A percentile compares a stretch with the other conserved stretches of the same genome.
phyloP scores from a whole-genome alignment of 2,797 vertebrate genomes.

The Mareca penelope region DNA sequence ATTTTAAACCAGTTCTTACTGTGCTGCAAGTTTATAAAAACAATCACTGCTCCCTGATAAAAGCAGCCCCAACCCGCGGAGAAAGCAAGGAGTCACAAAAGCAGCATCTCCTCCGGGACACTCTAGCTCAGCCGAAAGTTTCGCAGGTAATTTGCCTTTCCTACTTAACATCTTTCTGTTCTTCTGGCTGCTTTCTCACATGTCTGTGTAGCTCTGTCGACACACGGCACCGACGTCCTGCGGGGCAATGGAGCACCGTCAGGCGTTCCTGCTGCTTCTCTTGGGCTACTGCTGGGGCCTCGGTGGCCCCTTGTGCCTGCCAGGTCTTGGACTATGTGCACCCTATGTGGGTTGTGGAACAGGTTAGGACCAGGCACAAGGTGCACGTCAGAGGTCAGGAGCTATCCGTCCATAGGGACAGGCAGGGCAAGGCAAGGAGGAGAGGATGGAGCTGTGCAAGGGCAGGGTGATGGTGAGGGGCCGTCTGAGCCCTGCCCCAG shows the following conservation, averaged over 20 bases:
- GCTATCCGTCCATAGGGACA: not conserved
- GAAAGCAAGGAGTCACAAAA: slow-evolving; percentile 21
- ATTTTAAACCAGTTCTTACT: slow-evolving; percentile 65
- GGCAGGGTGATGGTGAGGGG: not conserved
- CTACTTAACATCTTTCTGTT: not conserved
- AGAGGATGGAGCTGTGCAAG: not conserved
- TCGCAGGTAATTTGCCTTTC: slow-evolving; percentile 49
- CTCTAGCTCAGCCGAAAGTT: slow-evolving; percentile 6
- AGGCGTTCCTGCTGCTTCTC: not conserved
- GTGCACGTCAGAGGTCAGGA: not conserved
- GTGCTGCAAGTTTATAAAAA: slow-evolving; percentile 68
- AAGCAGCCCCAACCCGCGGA: not conserved
- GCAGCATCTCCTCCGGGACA: slow-evolving; percentile 53
- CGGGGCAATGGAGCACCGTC: accelerated
- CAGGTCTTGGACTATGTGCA: accelerated
- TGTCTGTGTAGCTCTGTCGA: not conserved
- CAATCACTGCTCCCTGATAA: slow-evolving; percentile 51
- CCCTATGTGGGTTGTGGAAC: accelerated
- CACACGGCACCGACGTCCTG: not conserved
- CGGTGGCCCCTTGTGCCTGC: not conserved
- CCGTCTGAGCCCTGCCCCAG: not conserved
- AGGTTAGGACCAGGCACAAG: not conserved
- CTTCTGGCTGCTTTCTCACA: not conserved
- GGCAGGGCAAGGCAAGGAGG: not conserved
- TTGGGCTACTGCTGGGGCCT: not conserved